These are phyloP conservation scores for Otus sunia DNA, from an alignment of 2,113 vertebrate species.

Conservation along the genomic window DNA sequence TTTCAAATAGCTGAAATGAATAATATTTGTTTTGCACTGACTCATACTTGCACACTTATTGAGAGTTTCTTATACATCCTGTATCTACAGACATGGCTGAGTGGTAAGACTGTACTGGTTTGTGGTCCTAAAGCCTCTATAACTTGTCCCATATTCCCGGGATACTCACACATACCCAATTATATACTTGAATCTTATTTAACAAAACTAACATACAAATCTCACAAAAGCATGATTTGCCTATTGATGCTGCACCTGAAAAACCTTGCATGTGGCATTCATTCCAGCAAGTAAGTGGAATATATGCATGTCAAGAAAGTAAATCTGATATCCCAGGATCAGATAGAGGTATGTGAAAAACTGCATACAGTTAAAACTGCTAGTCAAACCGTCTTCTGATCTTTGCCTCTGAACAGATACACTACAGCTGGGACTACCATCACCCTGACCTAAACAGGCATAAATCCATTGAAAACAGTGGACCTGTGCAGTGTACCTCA, in stretches of 20 bases:
- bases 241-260: neutral
- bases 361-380: neutral
- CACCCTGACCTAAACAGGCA: neutral
- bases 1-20: neutral
- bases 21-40: neutral
- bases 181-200: neutral
- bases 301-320: neutral
- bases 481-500: neutral
- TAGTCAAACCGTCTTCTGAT: neutral
- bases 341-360: neutral
- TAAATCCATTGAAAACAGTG: neutral
- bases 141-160: accelerated
- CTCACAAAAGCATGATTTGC: neutral
- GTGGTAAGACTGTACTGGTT: neutral
- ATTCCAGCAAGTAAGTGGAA: neutral
- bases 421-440: neutral
- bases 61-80: neutral
- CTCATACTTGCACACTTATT: neutral
- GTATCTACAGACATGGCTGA: neutral
- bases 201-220: neutral
- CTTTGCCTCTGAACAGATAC: neutral
- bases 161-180: neutral
- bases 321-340: neutral
- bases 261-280: neutral
- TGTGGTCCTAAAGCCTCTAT: neutral